These are phyloP conservation scores for Lycophotia porphyrea DNA, from an alignment of 2,888 invertebrate species.

Conservation along the genomic window DNA sequence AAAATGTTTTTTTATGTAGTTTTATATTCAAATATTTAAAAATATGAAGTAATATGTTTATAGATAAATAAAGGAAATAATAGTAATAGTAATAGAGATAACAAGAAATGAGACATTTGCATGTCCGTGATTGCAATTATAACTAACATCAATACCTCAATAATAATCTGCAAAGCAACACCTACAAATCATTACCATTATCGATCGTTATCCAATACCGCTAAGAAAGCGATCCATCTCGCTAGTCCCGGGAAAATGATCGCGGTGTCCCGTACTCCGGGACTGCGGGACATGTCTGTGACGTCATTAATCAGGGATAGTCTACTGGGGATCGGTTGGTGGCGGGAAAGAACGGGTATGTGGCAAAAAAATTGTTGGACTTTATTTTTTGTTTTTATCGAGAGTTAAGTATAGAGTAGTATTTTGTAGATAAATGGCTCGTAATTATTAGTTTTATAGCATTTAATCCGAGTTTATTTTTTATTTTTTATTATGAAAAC, in stretches of 20 bases:
- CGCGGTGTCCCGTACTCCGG: slow-evolving; percentile 38
- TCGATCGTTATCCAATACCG: slow-evolving; percentile 49
- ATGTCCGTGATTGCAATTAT: background rate
- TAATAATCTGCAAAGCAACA: slow-evolving; percentile 2
- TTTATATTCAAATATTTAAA: too few species aligned
- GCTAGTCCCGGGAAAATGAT: slow-evolving; percentile 62
- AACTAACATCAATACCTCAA: background rate
- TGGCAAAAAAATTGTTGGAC: background rate
- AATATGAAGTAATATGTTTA: too few species aligned
- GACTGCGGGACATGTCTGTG: slow-evolving; percentile 53
- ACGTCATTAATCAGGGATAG: slow-evolving; percentile 66
- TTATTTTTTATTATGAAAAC: background rate
- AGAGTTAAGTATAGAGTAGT: background rate
- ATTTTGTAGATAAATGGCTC: background rate
- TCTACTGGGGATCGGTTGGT: slow-evolving; percentile 58
- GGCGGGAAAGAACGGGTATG: slow-evolving; percentile 41
- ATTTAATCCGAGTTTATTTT: background rate
- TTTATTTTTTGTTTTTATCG: background rate
- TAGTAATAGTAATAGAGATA: too few species aligned
- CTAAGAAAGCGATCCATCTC: slow-evolving; percentile 62
- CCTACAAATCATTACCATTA: slow-evolving; percentile 38
- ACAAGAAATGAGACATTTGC: background rate
- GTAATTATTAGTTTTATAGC: background rate
- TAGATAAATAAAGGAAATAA: too few species aligned
- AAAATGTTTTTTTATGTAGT: too few species aligned